phyloP scores from a whole-genome alignment of 2,113 vertebrate genomes.

The Mus musculus region DNA sequence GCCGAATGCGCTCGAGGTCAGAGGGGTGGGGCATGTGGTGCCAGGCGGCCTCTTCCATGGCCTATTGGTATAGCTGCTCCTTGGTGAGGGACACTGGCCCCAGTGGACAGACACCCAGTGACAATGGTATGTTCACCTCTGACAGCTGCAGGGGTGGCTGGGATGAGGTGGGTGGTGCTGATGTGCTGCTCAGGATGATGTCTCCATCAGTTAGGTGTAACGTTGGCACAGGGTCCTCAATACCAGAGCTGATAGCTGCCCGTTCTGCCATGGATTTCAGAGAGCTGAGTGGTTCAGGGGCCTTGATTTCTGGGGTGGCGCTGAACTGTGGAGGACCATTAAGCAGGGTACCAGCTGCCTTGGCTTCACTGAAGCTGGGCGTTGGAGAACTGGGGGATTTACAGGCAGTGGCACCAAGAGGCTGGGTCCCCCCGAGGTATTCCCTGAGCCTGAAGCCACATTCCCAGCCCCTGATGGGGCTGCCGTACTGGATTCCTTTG shows the following conservation, averaged over 20 bases:
- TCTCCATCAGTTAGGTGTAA: constrained; percentile 93
- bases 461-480: constrained; percentile 76
- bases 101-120: constrained; percentile 94
- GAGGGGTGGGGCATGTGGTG: constrained; percentile 97
- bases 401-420: constrained; percentile 93
- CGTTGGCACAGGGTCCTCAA: constrained; percentile 92
- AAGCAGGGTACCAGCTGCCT: constrained; percentile 90
- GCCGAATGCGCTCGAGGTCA: constrained; percentile 95
- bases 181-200: constrained; percentile 90
- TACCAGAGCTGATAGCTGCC: constrained; percentile 91
- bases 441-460: constrained; percentile 79
- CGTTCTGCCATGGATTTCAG: constrained; percentile 96
- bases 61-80: constrained; percentile 97
- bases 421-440: constrained; percentile 86
- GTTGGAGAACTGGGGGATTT: constrained; percentile 93
- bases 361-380: constrained; percentile 93
- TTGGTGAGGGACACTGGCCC: constrained; percentile 94
- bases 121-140: constrained; percentile 94
- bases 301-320: constrained; percentile 91
- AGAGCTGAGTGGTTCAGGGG: constrained; percentile 93
- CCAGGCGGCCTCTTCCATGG: constrained; percentile 96
- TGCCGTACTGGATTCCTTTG: constrained; percentile 87
- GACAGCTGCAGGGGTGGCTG: constrained; percentile 90
- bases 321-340: constrained; percentile 94
- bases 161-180: constrained; percentile 86